These are phyloP conservation scores for Apocrypta bakeri DNA, from an alignment of 1,140 invertebrate species.

Conservation along the genomic window DNA sequence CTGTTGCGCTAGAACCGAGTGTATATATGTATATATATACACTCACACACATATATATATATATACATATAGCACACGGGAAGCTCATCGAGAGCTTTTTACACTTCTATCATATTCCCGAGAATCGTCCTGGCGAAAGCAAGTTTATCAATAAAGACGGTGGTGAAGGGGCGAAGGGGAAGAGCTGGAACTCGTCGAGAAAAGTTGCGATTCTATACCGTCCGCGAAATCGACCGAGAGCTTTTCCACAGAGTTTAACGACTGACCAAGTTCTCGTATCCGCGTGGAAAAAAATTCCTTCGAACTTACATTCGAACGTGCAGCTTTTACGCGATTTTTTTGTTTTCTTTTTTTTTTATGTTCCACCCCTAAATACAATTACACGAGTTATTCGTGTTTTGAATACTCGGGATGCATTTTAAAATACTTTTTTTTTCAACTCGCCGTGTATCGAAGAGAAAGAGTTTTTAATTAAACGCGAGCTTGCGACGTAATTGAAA, in stretches of 20 bases:
- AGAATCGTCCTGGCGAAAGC: slow-evolving; percentile 25
- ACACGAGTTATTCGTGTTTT: too few relatives aligned
- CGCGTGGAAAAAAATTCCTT: background rate
- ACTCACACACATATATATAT: too few relatives aligned
- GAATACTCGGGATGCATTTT: too few relatives aligned
- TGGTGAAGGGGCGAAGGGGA: too few relatives aligned
- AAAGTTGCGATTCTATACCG: background rate
- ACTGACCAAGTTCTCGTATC: slow-evolving; percentile 30
- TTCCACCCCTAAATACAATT: too few relatives aligned
- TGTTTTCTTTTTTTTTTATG: background rate
- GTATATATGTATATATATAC: too few relatives aligned
- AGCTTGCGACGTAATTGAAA: background rate
- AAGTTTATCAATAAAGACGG: slow-evolving; percentile 48
- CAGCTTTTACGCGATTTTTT: too few relatives aligned
- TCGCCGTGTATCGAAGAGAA: too few relatives aligned
- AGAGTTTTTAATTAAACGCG: background rate
- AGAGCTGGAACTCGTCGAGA: slow-evolving; percentile 8
- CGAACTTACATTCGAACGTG: background rate
- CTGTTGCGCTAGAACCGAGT: background rate
- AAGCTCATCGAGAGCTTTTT: background rate
- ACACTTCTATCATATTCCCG: slow-evolving; percentile 37
- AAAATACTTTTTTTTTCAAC: too few relatives aligned
- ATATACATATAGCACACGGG: background rate
- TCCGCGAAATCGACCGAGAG: slow-evolving; percentile 39
- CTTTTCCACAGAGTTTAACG: slow-evolving; percentile 23